Percentiles rank a stretch among this genome's conserved stretches.
phyloP scores from a whole-genome alignment of 2,113 vertebrate genomes.

The Aspiorhynchus laticeps region DNA sequence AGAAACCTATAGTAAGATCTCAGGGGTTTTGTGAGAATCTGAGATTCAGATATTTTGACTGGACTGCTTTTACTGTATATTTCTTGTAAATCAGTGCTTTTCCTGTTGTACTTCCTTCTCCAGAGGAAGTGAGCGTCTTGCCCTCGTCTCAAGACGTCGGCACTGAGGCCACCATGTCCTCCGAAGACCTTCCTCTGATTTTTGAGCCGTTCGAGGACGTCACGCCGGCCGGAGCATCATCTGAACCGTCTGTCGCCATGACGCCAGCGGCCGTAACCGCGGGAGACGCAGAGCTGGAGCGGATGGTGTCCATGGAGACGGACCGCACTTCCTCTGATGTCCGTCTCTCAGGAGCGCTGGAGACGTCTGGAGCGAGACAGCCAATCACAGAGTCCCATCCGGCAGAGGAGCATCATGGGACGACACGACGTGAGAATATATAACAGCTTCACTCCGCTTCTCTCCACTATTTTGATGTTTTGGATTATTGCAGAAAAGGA shows the following conservation, averaged over 20 bases:
- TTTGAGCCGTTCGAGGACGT: conserved; percentile 76
- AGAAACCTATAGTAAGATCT: no score
- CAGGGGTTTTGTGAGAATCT: no score
- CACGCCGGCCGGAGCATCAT: conserved; percentile 45
- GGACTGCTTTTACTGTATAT: no score
- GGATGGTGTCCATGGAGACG: conserved; percentile 62
- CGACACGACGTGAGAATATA: conserved; percentile 44
- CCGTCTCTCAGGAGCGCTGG: conserved; percentile 32
- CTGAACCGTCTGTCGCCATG: conserved; percentile 51
- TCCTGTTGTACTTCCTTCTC: neutral
- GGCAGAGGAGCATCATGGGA: neutral
- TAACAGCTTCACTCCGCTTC: no score
- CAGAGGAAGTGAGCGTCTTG: conserved; percentile 61
- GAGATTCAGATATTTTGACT: no score
- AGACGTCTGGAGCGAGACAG: conserved; percentile 55
- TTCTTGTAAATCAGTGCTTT: neutral
- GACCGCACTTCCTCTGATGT: conserved; percentile 52
- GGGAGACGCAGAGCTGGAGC: conserved; percentile 59
- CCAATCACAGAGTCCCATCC: conserved; percentile 7
- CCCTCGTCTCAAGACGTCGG: conserved; percentile 66
- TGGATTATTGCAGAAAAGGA: no score
- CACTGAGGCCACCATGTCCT: conserved; percentile 74
- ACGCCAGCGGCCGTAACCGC: conserved; percentile 55
- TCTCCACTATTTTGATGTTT: no score
- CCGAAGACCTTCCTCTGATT: conserved; percentile 75